phyloP scores from a whole-genome alignment of 92 coral and sea anemone species.

The Palythoa heliodiscus region DNA sequence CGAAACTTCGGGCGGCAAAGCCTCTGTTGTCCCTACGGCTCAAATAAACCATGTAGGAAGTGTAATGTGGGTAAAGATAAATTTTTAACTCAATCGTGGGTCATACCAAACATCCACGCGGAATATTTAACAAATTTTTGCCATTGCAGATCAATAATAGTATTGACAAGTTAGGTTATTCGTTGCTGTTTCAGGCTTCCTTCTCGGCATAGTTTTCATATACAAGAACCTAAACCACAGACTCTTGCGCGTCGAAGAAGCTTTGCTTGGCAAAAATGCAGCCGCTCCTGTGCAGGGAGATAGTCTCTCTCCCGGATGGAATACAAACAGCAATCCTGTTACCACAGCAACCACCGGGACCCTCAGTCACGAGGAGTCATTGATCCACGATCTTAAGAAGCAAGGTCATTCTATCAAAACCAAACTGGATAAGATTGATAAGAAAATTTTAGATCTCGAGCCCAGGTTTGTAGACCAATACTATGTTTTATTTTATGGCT shows the following conservation, averaged over 20 bases:
- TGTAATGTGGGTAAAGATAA: too few species aligned
- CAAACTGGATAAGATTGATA: constrained; percentile 44
- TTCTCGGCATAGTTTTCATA: constrained; percentile 39
- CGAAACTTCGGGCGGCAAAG: too few species aligned
- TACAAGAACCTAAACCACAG: constrained; percentile 22
- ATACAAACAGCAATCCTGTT: constrained; percentile 10
- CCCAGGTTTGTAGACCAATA: constrained; percentile 9
- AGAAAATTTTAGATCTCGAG: constrained; percentile 31
- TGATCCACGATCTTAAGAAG: constrained; percentile 41
- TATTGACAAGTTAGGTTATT: background rate
- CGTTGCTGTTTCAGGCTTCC: background rate
- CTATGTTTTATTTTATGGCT: too few species aligned
- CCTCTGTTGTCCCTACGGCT: too few species aligned
- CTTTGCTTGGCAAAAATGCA: background rate
- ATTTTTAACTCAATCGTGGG: too few species aligned
- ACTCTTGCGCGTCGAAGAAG: constrained; percentile 18
- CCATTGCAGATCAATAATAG: too few species aligned
- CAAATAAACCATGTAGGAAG: too few species aligned
- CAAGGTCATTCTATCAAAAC: constrained; percentile 40
- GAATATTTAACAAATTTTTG: too few species aligned
- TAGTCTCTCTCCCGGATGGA: background rate
- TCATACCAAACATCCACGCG: too few species aligned
- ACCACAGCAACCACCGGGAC: constrained; percentile 1
- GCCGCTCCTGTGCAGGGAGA: background rate
- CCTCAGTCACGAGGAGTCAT: constrained; percentile 31